Conservation (phyloP, 2,797 vertebrate species). For the Darevskia mixta region DNA sequence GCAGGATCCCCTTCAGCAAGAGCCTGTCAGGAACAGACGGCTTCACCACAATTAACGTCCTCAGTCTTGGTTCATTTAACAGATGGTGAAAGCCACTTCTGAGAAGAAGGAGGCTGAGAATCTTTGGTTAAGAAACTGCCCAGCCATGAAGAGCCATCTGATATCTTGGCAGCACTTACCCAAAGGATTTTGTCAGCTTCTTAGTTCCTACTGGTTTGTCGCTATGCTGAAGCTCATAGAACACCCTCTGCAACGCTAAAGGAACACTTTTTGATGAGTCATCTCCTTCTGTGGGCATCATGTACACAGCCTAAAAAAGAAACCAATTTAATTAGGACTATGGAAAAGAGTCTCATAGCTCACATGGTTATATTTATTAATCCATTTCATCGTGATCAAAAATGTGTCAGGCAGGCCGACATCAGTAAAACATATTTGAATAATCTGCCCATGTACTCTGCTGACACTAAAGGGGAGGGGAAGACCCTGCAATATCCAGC, state of each 20-base stretch:
- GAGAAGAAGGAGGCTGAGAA: constrained; percentile 13
- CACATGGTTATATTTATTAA: constrained; percentile 6
- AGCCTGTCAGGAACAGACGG: too few relatives aligned
- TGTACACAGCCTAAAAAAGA: constrained; percentile 92
- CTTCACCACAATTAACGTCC: not conserved
- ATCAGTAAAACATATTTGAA: constrained; percentile 36
- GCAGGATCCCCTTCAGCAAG: too few relatives aligned
- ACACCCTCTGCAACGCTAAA: constrained; percentile 96
- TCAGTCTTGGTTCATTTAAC: not conserved
- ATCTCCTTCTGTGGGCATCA: constrained; percentile 99
- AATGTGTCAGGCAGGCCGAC: constrained; percentile 28
- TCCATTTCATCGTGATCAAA: constrained; percentile 33
- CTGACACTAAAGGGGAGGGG: not conserved
- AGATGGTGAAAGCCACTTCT: not conserved
- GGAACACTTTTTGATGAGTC: constrained; percentile 99
- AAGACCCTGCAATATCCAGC: not conserved
- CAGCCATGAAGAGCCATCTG: not conserved
- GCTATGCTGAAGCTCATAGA: constrained; percentile 98
- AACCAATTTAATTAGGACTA: constrained; percentile 63
- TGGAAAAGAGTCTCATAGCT: constrained; percentile 34
- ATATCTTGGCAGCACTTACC: constrained; percentile 80
- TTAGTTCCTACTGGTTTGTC: constrained; percentile 99
- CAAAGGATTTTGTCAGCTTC: constrained; percentile 98
- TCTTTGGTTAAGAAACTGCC: not conserved
- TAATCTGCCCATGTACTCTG: constrained; percentile 20